These are phyloP conservation scores for Drosophila chauvacae DNA, from an alignment of 1,140 invertebrate species.

Conservation along the genomic window DNA sequence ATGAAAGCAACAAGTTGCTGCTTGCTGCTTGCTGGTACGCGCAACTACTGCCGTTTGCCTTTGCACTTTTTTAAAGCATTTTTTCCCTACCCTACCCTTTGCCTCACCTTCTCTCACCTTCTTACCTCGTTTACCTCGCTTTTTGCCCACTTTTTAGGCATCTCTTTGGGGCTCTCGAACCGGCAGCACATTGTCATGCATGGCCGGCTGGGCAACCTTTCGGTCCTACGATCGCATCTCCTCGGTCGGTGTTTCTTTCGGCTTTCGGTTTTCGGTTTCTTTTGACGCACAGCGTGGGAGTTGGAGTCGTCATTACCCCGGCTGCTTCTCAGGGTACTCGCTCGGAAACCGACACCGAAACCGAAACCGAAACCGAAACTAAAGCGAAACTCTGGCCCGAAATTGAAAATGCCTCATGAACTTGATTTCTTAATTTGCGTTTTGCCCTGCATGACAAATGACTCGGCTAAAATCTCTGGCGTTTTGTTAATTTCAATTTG, in stretches of 20 bases:
- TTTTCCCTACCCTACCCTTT: neutral
- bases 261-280: constrained; percentile 32
- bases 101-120: too few species aligned
- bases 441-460: constrained; percentile 59
- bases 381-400: constrained; percentile 49
- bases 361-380: constrained; percentile 62
- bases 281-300: constrained; percentile 73
- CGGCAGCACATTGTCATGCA: constrained; percentile 47
- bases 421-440: constrained; percentile 78
- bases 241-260: constrained; percentile 3
- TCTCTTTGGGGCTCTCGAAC: constrained; percentile 14
- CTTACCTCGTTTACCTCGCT: neutral
- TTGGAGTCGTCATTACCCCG: constrained; percentile 48
- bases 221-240: constrained; percentile 16
- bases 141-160: constrained; percentile 1
- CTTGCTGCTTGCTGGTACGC: constrained; percentile 21
- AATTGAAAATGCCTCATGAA: constrained; percentile 69
- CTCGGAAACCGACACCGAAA: constrained; percentile 8
- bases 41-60: constrained; percentile 32
- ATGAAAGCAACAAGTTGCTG: constrained; percentile 64
- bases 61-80: constrained; percentile 16
- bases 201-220: constrained; percentile 56
- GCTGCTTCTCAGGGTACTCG: neutral
- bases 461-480: constrained; percentile 40
- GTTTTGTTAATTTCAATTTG: constrained; percentile 68